A percentile compares a stretch with the other conserved stretches of the same genome.
These are phyloP conservation scores for Cepphus grylle DNA, from an alignment of 2,113 vertebrate species.

Conservation along the genomic window DNA sequence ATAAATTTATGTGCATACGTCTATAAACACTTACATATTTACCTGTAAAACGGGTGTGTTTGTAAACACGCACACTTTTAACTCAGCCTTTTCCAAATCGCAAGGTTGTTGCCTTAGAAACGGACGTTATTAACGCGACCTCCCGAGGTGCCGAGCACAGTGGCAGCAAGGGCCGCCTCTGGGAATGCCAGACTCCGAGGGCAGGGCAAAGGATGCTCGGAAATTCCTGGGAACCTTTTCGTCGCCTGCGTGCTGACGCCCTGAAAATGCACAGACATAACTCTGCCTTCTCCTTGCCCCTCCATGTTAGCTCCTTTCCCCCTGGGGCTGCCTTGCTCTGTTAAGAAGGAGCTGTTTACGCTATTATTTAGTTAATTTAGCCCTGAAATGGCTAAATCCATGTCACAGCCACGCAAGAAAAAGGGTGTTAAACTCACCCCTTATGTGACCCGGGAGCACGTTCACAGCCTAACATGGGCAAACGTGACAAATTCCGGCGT, in stretches of 20 bases:
- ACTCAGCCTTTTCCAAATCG: not conserved
- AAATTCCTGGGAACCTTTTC: not conserved
- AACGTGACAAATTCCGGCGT: not conserved
- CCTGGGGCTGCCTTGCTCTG: not conserved
- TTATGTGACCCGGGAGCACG: not conserved
- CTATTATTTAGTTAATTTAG: not conserved
- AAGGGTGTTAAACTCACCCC: not conserved
- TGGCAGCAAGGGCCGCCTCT: not conserved
- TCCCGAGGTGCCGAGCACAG: not conserved
- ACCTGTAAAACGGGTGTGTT: not conserved
- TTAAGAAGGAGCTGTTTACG: not conserved
- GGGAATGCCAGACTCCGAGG: not conserved
- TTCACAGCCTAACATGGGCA: not conserved
- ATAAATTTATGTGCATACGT: not conserved
- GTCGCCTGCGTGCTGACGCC: not conserved
- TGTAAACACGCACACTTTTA: constrained; percentile 23
- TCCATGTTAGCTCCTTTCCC: not conserved
- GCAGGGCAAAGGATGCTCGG: not conserved
- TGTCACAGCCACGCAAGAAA: not conserved
- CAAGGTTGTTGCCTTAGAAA: constrained; percentile 62
- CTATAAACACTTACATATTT: not conserved
- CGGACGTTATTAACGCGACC: not conserved
- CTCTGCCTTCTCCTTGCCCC: not conserved
- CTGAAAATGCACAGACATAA: not conserved
- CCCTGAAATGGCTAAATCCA: not conserved